Percentiles rank a stretch among this genome's conserved stretches.
These are phyloP conservation scores for Glaucidium brasilianum DNA, from an alignment of 2,113 vertebrate genomes.

Conservation along the genomic window DNA sequence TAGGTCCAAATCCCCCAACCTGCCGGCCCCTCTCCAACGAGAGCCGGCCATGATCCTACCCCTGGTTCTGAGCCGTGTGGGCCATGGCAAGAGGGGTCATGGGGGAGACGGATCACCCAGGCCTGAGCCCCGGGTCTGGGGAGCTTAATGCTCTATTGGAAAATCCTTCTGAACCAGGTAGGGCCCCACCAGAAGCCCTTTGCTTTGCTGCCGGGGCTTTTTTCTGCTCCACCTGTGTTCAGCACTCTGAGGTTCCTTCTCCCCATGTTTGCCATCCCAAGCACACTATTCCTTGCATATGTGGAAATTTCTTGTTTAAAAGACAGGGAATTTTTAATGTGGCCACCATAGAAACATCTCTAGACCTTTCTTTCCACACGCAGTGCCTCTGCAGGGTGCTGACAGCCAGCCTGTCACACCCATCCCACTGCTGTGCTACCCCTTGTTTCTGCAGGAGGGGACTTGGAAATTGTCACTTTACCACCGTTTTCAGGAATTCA, in stretches of 20 bases:
- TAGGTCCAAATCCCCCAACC: conserved; percentile 41
- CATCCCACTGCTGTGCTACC: background rate
- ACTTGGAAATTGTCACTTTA: background rate
- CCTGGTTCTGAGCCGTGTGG: too few relatives aligned
- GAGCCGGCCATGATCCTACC: background rate
- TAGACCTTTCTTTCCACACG: background rate
- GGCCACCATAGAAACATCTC: background rate
- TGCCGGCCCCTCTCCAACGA: background rate
- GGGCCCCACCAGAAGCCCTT: background rate
- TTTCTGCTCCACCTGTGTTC: background rate
- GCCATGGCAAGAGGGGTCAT: background rate
- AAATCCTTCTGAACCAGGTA: background rate
- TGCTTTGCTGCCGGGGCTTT: background rate
- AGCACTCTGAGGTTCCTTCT: background rate
- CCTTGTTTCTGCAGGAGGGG: background rate
- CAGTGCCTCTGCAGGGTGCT: too few relatives aligned
- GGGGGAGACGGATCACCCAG: background rate
- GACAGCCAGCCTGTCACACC: background rate
- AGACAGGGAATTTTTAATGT: too few relatives aligned
- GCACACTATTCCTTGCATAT: rapidly evolving
- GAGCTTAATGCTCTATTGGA: background rate
- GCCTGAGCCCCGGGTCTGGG: background rate
- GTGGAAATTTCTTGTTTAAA: background rate
- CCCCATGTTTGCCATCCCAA: background rate
- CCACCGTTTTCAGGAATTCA: background rate